Conservation (phyloP, 2,113 vertebrate species). For the Colossoma macropomum region DNA sequence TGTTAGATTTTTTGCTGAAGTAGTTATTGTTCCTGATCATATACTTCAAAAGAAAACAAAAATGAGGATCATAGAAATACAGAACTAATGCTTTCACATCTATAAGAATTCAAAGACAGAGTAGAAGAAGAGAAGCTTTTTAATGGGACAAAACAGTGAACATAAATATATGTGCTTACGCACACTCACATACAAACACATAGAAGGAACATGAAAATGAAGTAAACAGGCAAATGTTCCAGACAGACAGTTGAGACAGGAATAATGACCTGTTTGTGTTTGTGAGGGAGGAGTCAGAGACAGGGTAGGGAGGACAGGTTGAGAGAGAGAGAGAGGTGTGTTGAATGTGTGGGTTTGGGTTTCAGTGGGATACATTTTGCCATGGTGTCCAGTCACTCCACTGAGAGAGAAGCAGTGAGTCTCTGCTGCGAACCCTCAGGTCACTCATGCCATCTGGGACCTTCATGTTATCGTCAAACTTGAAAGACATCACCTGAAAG, state of each 20-base stretch:
- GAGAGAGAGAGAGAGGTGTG: slow-evolving; percentile 16
- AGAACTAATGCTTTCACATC: neutral
- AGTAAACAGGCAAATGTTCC: slow-evolving; percentile 54
- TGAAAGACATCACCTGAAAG: slow-evolving; percentile 35
- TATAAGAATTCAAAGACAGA: slow-evolving; percentile 25
- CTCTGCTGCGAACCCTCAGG: slow-evolving; percentile 75
- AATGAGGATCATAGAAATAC: neutral
- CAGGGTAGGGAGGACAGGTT: slow-evolving; percentile 16
- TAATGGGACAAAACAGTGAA: slow-evolving; percentile 37
- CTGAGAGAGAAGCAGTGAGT: slow-evolving; percentile 66
- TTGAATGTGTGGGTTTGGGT: neutral
- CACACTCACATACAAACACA: slow-evolving; percentile 5
- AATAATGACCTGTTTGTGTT: neutral
- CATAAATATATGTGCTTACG: neutral
- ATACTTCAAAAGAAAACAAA: neutral
- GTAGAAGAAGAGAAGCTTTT: slow-evolving; percentile 15
- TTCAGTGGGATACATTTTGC: slow-evolving; percentile 75
- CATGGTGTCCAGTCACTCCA: slow-evolving; percentile 79
- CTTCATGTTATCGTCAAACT: slow-evolving; percentile 20
- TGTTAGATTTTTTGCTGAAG: too few relatives aligned
- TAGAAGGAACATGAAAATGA: slow-evolving; percentile 38
- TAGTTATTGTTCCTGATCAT: neutral
- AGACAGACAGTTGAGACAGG: slow-evolving; percentile 22
- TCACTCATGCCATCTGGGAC: slow-evolving; percentile 63
- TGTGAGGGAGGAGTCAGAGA: slow-evolving; percentile 5